phyloP scores from a whole-genome alignment of 2,888 invertebrate genomes.

The Temnothorax unifasciatus region DNA sequence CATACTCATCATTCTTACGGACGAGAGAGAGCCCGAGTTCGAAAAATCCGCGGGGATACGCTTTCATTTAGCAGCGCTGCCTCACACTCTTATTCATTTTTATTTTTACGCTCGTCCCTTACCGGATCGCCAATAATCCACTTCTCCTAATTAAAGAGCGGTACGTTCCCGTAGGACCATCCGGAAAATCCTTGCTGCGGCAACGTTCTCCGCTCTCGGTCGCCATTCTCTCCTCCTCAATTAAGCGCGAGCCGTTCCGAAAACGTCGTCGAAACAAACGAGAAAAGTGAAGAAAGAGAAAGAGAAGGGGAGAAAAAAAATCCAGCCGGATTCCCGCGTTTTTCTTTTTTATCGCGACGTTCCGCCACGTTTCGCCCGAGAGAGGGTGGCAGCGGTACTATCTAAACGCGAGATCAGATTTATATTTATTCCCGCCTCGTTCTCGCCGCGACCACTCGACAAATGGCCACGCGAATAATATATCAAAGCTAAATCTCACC shows the following conservation, averaged over 20 bases:
- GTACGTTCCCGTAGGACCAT: neutral
- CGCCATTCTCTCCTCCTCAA: conserved; percentile 27
- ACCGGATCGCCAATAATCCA: conserved; percentile 32
- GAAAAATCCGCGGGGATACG: neutral
- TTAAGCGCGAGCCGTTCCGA: conserved; percentile 32
- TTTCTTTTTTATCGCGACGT: conserved; percentile 54
- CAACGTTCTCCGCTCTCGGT: neutral
- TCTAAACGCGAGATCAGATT: conserved; percentile 80
- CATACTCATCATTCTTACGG: conserved; percentile 4
- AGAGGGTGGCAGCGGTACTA: conserved; percentile 60
- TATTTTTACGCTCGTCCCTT: conserved; percentile 26
- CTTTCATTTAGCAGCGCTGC: neutral
- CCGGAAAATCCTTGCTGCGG: conserved; percentile 12
- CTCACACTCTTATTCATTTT: conserved; percentile 27
- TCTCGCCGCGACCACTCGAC: conserved; percentile 71
- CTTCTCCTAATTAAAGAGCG: conserved; percentile 52
- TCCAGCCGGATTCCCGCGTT: conserved; percentile 30
- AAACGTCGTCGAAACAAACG: conserved; percentile 34
- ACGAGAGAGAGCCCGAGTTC: neutral
- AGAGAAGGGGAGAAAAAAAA: conserved; percentile 36
- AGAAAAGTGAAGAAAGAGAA: conserved; percentile 23
- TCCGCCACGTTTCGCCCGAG: conserved; percentile 40
- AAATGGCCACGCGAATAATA: conserved; percentile 76
- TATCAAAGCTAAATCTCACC: conserved; percentile 76
- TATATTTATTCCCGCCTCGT: conserved; percentile 79